These are phyloP conservation scores for Rosalia funebris DNA, from an alignment of 2,888 invertebrate species.

Conservation along the genomic window DNA sequence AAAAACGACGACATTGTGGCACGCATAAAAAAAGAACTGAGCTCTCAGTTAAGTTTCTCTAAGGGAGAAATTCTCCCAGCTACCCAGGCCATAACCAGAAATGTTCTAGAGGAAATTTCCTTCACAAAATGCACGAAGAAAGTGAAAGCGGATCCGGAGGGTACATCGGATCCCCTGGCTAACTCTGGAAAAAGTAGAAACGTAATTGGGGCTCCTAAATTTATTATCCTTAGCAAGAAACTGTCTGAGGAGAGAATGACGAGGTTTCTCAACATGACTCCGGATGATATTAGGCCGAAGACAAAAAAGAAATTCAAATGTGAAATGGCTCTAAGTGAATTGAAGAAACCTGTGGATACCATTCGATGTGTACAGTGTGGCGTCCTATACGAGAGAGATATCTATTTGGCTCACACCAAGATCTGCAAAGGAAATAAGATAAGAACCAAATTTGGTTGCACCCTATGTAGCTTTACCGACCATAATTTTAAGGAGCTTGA, in stretches of 20 bases:
- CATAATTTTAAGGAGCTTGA: slow-evolving; percentile 51
- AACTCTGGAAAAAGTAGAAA: background rate
- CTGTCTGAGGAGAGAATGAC: slow-evolving; percentile 48
- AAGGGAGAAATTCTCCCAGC: slow-evolving; percentile 24
- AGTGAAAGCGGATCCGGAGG: slow-evolving; percentile 23
- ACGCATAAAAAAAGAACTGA: slow-evolving; percentile 49
- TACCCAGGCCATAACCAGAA: too few relatives aligned
- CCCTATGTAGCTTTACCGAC: slow-evolving; percentile 56
- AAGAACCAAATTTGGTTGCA: slow-evolving; percentile 55
- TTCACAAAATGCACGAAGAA: slow-evolving; percentile 6
- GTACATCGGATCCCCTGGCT: background rate
- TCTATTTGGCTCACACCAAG: slow-evolving; percentile 50
- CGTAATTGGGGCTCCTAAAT: slow-evolving; percentile 7
- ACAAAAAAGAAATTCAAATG: slow-evolving; percentile 46
- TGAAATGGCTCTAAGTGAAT: slow-evolving; percentile 46
- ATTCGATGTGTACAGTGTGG: slow-evolving; percentile 56
- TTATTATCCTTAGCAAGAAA: slow-evolving; percentile 17
- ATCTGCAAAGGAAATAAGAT: slow-evolving; percentile 48
- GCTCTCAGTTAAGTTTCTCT: slow-evolving; percentile 36
- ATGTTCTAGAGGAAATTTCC: slow-evolving; percentile 5
- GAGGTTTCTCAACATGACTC: slow-evolving; percentile 55
- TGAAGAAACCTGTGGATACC: slow-evolving; percentile 55
- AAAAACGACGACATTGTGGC: slow-evolving; percentile 49
- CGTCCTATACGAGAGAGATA: slow-evolving; percentile 51
- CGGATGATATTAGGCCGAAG: slow-evolving; percentile 46